Percentiles rank a stretch among this genome's conserved stretches.
Evolutionary conservation across 2,888 invertebrate species (phyloP).

Genomic region (Euspilapteryx auroguttella): DNA sequence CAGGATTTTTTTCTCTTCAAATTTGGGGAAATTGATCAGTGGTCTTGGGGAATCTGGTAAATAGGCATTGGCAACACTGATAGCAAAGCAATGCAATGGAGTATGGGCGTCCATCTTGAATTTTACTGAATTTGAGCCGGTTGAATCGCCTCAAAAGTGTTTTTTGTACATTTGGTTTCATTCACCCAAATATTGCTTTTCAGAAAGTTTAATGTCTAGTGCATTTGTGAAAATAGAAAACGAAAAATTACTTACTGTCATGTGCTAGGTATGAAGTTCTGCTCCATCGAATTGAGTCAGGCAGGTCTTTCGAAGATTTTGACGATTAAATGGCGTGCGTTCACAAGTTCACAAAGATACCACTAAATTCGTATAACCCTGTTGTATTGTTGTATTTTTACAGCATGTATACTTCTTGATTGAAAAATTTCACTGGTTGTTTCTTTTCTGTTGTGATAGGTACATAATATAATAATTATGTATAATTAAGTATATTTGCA

Average conservation of each 20-base stretch:
- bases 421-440: no score
- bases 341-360: slow-evolving; percentile 53
- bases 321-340: slow-evolving; percentile 68
- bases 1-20: no score
- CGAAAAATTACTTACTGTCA: slow-evolving; percentile 67
- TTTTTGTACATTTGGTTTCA: slow-evolving; percentile 46
- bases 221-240: slow-evolving; percentile 45
- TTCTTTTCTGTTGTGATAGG: no score
- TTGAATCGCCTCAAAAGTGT: slow-evolving; percentile 61
- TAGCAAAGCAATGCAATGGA: no score
- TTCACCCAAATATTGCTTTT: slow-evolving; percentile 48
- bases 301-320: slow-evolving; percentile 21
- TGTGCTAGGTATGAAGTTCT: slow-evolving; percentile 70
- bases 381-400: no score
- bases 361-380: slow-evolving; percentile 59
- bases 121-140: slow-evolving; percentile 77
- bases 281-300: slow-evolving; percentile 41
- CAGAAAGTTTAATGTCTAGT: slow-evolving; percentile 48
- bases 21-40: no score
- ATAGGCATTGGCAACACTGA: no score
- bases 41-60: no score
- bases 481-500: no score
- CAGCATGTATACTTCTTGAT: no score
- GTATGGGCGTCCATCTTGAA: slow-evolving; percentile 81
- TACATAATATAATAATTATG: no score